A percentile compares a stretch with the other conserved stretches of the same genome.
Conservation (phyloP, 2,797 vertebrate species). For the Linurgus olivaceus region DNA sequence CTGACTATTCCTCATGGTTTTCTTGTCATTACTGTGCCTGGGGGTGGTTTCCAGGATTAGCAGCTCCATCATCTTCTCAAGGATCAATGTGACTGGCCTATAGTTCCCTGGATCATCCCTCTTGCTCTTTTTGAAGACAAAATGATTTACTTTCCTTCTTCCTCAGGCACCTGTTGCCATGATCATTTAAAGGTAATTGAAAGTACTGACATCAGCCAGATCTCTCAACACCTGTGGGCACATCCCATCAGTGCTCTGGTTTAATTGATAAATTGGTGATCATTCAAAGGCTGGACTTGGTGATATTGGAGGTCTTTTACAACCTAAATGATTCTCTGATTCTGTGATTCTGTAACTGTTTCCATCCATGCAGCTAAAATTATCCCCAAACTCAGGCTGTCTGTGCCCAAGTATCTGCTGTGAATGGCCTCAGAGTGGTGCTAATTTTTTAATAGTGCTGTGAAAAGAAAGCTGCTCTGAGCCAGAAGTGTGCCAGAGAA, state of each 20-base stretch:
- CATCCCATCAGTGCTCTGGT: background rate
- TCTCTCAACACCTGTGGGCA: background rate
- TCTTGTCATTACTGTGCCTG: background rate
- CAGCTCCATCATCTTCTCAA: background rate
- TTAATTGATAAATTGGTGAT: background rate
- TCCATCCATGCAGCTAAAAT: background rate
- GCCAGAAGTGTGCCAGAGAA: background rate
- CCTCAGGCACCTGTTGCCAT: background rate
- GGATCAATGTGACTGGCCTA: background rate
- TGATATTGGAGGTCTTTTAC: background rate
- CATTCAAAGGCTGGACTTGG: background rate
- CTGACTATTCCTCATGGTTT: background rate
- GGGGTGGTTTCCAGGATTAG: background rate
- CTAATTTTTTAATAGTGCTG: background rate
- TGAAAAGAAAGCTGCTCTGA: slow-evolving; percentile 1
- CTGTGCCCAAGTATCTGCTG: background rate
- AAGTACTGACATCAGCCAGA: background rate
- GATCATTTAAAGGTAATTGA: background rate
- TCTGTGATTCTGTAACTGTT: background rate
- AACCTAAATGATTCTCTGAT: background rate
- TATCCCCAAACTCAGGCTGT: background rate
- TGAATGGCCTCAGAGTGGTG: background rate
- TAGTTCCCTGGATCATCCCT: background rate
- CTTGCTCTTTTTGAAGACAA: background rate
- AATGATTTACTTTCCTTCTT: background rate